Evolutionary conservation across 2,797 vertebrate genomes (phyloP).

Genomic region (Peromyscus eremicus): DNA sequence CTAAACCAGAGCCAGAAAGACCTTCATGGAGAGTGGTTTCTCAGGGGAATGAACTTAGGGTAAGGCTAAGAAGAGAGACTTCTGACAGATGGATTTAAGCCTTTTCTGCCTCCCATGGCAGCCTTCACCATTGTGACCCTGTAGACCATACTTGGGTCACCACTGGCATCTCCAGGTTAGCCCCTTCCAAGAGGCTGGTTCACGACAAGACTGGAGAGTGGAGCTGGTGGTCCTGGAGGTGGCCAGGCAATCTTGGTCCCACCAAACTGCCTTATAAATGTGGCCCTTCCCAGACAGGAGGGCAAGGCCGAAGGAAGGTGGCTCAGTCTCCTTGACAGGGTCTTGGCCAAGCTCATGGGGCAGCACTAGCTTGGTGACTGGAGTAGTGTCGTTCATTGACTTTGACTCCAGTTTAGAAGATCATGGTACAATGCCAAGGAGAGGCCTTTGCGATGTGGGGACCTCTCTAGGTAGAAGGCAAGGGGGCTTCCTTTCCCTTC

Average conservation of each 20-base stretch:
- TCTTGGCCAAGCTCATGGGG: neutral
- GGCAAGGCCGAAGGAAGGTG: neutral
- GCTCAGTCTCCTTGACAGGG: neutral
- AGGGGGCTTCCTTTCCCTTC: slow-evolving; percentile 45
- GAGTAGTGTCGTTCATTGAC: slow-evolving; percentile 54
- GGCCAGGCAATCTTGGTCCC: slow-evolving; percentile 15
- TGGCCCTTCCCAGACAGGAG: slow-evolving; percentile 25
- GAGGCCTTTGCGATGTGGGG: slow-evolving; percentile 43
- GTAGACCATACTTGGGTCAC: neutral
- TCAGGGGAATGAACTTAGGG: neutral
- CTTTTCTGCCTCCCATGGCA: neutral
- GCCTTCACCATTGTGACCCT: neutral
- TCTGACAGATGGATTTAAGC: neutral
- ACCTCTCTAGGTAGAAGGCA: slow-evolving; percentile 56
- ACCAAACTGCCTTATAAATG: slow-evolving; percentile 69
- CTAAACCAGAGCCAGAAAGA: slow-evolving; percentile 39
- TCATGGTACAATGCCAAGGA: slow-evolving; percentile 67
- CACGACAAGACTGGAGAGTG: neutral
- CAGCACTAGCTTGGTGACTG: slow-evolving; percentile 30
- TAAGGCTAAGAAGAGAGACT: neutral
- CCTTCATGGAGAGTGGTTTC: slow-evolving; percentile 40
- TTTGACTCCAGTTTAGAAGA: slow-evolving; percentile 27
- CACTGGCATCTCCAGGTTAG: neutral
- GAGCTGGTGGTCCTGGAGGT: neutral
- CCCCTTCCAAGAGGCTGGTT: slow-evolving; percentile 20